Evolutionary conservation across 1,140 invertebrate genomes (phyloP).

Genomic region (Colletes latitarsis): DNA sequence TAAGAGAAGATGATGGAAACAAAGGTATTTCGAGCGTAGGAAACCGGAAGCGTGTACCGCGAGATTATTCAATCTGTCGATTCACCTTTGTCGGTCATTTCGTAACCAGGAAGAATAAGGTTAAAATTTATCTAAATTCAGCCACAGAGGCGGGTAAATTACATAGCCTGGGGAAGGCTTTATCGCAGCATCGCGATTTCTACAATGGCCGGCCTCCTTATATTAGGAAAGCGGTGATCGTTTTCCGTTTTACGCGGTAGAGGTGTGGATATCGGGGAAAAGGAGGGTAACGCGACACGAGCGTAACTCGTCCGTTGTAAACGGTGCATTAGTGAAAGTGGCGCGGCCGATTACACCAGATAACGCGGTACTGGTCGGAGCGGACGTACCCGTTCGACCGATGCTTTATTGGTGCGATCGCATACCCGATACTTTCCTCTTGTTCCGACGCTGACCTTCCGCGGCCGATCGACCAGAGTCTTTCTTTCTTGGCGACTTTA

Average conservation of each 20-base stretch:
- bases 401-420: conserved; percentile 42
- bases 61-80: background rate
- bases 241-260: conserved; percentile 2
- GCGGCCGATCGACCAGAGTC: background rate
- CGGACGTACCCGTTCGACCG: conserved; percentile 15
- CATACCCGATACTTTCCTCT: conserved; percentile 29
- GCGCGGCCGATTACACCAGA: conserved; percentile 57
- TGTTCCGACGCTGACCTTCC: conserved; percentile 21
- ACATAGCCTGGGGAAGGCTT: background rate
- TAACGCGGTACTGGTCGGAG: conserved; percentile 37
- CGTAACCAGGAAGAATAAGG: background rate
- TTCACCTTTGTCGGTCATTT: background rate
- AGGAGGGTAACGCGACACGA: conserved; percentile 53
- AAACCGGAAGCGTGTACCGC: background rate
- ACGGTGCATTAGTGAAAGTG: conserved; percentile 69
- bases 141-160: background rate
- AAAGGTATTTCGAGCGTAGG: too few relatives aligned
- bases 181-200: conserved; percentile 38
- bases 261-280: background rate
- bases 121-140: conserved; percentile 24
- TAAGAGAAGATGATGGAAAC: too few relatives aligned
- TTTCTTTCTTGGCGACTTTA: background rate
- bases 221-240: conserved; percentile 31
- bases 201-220: conserved; percentile 25
- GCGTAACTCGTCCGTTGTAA: conserved; percentile 62